Evolutionary conservation across 2,113 vertebrate genomes (phyloP).

Genomic region (Lepus americanus): DNA sequence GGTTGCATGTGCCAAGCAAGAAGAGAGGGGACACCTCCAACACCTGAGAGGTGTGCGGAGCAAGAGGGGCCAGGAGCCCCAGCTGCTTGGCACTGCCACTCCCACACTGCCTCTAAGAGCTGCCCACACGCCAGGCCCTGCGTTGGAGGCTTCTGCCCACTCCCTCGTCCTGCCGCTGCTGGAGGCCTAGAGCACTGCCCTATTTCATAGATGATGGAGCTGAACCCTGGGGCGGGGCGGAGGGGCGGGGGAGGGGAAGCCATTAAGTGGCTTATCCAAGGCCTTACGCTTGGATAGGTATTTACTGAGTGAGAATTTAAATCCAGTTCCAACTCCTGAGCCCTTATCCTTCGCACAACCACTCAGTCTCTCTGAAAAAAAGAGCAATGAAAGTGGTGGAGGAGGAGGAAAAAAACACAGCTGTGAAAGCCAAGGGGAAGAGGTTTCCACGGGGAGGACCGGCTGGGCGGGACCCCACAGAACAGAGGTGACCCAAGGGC

Average conservation of each 20-base stretch:
- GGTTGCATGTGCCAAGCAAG: not conserved
- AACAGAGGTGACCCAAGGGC: not conserved
- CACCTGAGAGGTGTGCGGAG: not conserved
- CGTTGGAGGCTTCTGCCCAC: not conserved
- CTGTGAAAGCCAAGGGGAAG: constrained; percentile 1
- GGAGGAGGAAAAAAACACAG: not conserved
- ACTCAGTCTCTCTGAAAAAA: constrained; percentile 7
- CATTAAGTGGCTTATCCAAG: constrained; percentile 26
- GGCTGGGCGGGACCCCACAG: not conserved
- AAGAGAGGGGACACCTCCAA: not conserved
- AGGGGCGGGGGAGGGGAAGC: too few species aligned
- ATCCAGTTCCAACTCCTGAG: not conserved
- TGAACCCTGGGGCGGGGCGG: not conserved
- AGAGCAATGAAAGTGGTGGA: not conserved
- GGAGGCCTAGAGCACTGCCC: not conserved
- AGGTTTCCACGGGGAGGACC: not conserved
- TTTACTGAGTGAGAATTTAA: constrained; percentile 4
- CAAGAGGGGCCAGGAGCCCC: not conserved
- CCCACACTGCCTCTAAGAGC: not conserved
- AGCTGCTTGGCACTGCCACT: not conserved
- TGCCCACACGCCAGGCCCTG: not conserved
- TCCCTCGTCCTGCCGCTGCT: not conserved
- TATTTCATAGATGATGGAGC: not conserved
- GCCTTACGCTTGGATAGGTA: not conserved
- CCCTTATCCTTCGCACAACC: not conserved